Percentiles rank a stretch among this genome's conserved stretches.
Conservation (phyloP, 2,113 vertebrate species). For the Synchiropus splendidus region DNA sequence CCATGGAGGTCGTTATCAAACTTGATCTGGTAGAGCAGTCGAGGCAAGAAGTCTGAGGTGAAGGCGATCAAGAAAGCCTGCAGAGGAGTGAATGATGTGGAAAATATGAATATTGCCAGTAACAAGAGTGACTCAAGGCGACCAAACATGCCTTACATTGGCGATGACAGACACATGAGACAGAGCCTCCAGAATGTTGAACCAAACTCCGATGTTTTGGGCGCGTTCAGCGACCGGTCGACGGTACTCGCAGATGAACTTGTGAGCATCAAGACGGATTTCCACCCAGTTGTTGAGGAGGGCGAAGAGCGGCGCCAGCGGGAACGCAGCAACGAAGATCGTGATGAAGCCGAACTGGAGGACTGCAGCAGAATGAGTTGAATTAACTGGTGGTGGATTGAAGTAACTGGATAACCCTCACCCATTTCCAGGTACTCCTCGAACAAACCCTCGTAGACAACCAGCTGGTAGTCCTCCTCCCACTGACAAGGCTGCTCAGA, state of each 20-base stretch:
- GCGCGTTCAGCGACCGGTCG: slow-evolving; percentile 57
- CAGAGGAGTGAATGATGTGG: not conserved
- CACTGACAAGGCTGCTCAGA: slow-evolving; percentile 32
- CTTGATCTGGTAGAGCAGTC: slow-evolving; percentile 33
- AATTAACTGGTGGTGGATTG: not conserved
- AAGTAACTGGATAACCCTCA: slow-evolving; percentile 20
- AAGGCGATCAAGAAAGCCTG: slow-evolving; percentile 67
- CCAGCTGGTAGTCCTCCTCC: slow-evolving; percentile 61
- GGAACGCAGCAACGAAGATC: slow-evolving; percentile 73
- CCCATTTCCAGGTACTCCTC: slow-evolving; percentile 70
- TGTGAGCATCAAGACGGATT: slow-evolving; percentile 66
- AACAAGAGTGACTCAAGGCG: too few relatives aligned
- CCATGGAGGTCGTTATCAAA: slow-evolving; percentile 28
- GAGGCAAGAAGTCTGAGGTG: slow-evolving; percentile 64
- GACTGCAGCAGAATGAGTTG: slow-evolving; percentile 39
- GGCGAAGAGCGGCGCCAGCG: slow-evolving; percentile 67
- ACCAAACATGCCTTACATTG: slow-evolving; percentile 29
- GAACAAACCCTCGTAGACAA: slow-evolving; percentile 64
- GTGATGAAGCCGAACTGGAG: slow-evolving; percentile 77
- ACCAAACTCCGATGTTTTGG: slow-evolving; percentile 70
- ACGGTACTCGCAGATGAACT: slow-evolving; percentile 65
- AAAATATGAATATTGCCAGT: not conserved
- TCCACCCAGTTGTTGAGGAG: slow-evolving; percentile 72
- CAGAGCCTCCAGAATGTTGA: slow-evolving; percentile 63
- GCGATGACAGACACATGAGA: slow-evolving; percentile 48